Percentiles rank a stretch among this genome's conserved stretches.
Evolutionary conservation across 2,113 vertebrate species (phyloP).

Genomic region (Pao palembangensis): DNA sequence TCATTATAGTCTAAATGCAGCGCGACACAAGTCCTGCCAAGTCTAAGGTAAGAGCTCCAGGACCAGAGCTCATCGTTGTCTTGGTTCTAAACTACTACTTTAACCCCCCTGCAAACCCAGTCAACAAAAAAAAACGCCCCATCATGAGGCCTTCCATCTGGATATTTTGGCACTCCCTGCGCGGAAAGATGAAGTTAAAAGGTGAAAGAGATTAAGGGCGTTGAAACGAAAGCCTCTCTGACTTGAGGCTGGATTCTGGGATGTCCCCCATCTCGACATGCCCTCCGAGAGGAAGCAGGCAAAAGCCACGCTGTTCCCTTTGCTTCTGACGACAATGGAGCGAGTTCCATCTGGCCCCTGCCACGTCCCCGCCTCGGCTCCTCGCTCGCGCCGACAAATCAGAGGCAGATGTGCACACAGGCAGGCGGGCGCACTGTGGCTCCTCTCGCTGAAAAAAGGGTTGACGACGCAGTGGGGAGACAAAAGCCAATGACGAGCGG

Average conservation of each 20-base stretch:
- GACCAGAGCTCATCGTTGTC: constrained; percentile 61
- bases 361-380: constrained; percentile 51
- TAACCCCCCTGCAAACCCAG: constrained; percentile 29
- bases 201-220: constrained; percentile 25
- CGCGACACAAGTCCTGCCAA: constrained; percentile 64
- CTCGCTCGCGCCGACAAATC: constrained; percentile 56
- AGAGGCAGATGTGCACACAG: constrained; percentile 64
- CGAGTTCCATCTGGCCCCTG: constrained; percentile 60
- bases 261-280: constrained; percentile 28
- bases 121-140: constrained; percentile 16
- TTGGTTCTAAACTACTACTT: constrained; percentile 51
- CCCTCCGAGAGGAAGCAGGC: constrained; percentile 38
- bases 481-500: constrained; percentile 47
- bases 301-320: constrained; percentile 53
- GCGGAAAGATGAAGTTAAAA: constrained; percentile 32
- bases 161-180: constrained; percentile 21
- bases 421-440: constrained; percentile 22
- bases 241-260: constrained; percentile 30
- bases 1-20: constrained; percentile 78
- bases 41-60: constrained; percentile 65
- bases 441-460: constrained; percentile 37
- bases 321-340: constrained; percentile 37
- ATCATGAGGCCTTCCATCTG: constrained; percentile 19
- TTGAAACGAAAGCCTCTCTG: constrained; percentile 27
- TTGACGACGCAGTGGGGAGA: constrained; percentile 40